Base-by-base conservation (phyloP, 2,797 vertebrate species). In the Lithobates pipiens region DNA sequence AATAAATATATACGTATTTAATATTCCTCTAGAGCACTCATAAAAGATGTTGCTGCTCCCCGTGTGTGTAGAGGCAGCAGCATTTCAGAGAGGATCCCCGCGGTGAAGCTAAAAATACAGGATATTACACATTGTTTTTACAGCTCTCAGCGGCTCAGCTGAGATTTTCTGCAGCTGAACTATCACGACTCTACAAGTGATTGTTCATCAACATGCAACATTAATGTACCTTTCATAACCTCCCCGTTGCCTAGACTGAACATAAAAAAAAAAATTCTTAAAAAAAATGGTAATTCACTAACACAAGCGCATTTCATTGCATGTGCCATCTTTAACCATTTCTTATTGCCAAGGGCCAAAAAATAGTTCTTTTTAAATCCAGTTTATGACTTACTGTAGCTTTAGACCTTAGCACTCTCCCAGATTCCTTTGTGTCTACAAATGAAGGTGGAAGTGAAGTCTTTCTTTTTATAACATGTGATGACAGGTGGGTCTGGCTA, bases 51-150 rank as follows among this genome's bases (percentile, higher is more conserved):
- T 73, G 50, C 79, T 78, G 69, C 72, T 72, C 85, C 75, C 78
- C 27, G 34, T 71, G 74, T 76, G 73, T 86, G 76, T 78, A 72
- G 61, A 79, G 46, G 42, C 79, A 44, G 78, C 78, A 77, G 74
- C 73, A 63, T 82, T 86, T 82, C 80, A 50, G 85, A 83, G 32
- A 79, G 76, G 80, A 68, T 83, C 80, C 85, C 85, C 18, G 85
- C 32, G 61, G 85, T 83, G 80, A 63, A 77, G 85, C 85, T 83
- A 86, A 86, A 86, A 86, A 86, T 86, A 86, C 76, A 68, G 85
- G 76, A 86, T 83, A 86, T 83, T 86, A 86, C 85, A 86, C 85
- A 79, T 86, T 86, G 85, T 86, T 86, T 86, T 86, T 86, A 86
- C 80, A 83, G 80, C 80, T 83, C 85, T 78, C 85, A 42, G 76